Base-by-base conservation (phyloP, 2,888 invertebrate genomes). In the Eueremaeus valkanovi region DNA sequence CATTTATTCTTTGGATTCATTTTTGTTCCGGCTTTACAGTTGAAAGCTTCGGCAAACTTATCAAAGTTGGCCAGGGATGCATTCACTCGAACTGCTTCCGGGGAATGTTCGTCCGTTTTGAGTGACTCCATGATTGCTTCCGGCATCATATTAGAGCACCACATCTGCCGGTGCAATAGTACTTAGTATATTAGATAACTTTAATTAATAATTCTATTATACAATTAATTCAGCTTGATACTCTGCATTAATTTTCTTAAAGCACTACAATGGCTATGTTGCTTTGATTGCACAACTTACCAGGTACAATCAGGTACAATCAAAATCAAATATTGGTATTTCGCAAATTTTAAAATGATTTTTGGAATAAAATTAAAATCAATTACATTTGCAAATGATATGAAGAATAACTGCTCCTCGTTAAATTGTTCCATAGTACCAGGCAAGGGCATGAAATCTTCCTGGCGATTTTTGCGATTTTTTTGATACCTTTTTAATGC, bases 351-450 rank as follows among this genome's bases (percentile, higher is more conserved):
- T 8, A 36, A 36, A 8, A 11, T 36, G 36, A 36, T n/a, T 36
- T 36, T 45, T 6, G 45, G 18, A 45, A 6, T 11, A 45, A 45
- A 45, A 45, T 11, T 13, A 45, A 13, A 18, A 45, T 66, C 1
- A n/a, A 72, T 72, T 75, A 75, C 75, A 61, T 72, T 49, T 29
- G 75, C 75, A 51, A 72, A 75, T 45, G 75, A 75, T 31, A 75
- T 75, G 49, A 75, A 75, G 63, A 75, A 75, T 8, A 75, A 36
- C 45, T 75, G 75, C 11, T 75, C 75, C 1, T 51, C 72, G 11
- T 13, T 72, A 24, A 36, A 75, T 2, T n/a, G n/a, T 0, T 9
- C 1, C 72, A 75, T 40, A 2, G 18, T 21, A 1, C 61, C 75
- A 3, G 75, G 75, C 24, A 75, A 31, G 11, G 27, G 21, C 24